A percentile compares a stretch with the other conserved stretches of the same genome.
Conservation (phyloP, 2,888 invertebrate species). For the Crematogaster levior region DNA sequence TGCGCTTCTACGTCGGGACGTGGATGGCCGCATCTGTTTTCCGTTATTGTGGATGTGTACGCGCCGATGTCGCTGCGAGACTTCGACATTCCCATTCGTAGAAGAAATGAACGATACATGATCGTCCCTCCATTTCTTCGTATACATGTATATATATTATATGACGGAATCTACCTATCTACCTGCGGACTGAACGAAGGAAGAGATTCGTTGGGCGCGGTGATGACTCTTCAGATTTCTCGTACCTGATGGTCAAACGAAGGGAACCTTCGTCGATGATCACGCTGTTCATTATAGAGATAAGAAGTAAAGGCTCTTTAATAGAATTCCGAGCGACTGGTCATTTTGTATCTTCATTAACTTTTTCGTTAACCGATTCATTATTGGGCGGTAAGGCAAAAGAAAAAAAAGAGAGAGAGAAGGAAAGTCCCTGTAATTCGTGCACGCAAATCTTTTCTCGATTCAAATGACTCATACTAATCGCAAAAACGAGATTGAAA, state of each 20-base stretch:
- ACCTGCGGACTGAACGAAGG: constrained; percentile 6
- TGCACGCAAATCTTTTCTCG: constrained; percentile 30
- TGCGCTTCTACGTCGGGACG: constrained; percentile 28
- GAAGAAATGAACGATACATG: constrained; percentile 60
- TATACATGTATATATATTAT: too few relatives aligned
- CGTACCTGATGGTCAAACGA: constrained; percentile 58
- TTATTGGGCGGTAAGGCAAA: constrained; percentile 35
- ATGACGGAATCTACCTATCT: not conserved
- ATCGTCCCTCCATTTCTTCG: constrained; percentile 54
- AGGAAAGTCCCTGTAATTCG: constrained; percentile 19
- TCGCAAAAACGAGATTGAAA: constrained; percentile 49
- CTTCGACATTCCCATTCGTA: constrained; percentile 58
- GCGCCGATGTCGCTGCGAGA: constrained; percentile 19
- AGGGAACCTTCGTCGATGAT: constrained; percentile 57
- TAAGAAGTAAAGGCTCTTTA: constrained; percentile 67
- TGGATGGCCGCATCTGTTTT: constrained; percentile 27
- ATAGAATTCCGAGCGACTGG: constrained; percentile 67
- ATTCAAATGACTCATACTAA: constrained; percentile 48
- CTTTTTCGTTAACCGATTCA: constrained; percentile 52
- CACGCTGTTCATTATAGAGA: constrained; percentile 70
- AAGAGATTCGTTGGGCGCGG: constrained; percentile 54
- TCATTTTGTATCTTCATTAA: constrained; percentile 61
- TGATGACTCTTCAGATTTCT: constrained; percentile 73
- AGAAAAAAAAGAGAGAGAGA: not conserved
- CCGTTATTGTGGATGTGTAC: constrained; percentile 19